Evolutionary conservation across 1,140 invertebrate genomes (phyloP), one percentile per base, ranked within the genome.

Genomic region (Drosophila lacteicornis): DNA sequence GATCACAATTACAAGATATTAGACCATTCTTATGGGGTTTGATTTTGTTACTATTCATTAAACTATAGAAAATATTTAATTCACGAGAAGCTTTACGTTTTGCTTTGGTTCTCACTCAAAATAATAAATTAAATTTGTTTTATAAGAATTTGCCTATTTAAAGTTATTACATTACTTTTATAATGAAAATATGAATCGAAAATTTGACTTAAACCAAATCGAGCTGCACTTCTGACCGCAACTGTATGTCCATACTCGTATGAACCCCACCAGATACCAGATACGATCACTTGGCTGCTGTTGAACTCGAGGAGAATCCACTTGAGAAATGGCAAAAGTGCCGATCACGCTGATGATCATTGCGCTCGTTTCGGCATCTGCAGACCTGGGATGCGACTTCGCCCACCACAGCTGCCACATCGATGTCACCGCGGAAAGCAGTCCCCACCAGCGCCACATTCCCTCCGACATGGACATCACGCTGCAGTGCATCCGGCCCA

Each of bases 261-360:
- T 59, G 38, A 60, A 46, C 67, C 68, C 67, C 43, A 33, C 46
- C 30, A 73, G 46, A 73, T 73, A 33, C 46, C 30, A 73, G 46
- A 73, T 73, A 73, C 68, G 17, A 57, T 56, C 66, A 40, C 51
- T 71, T 58, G 67, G 65, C 45, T 56, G 66, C 69, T 71, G 69
- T 71, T 71, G 66, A 71, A 71, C 46, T 73, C 70, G 0, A 60
- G 51, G 38, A 73, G 70, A 73, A 60, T 51, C 63, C 61, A 88
- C 83, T 80, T 78, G 71, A 88, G 55, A 50, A 50, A 88, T 84
- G 84, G 77, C 61, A 84, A 87, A 87, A 67, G 49, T 87, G 84
- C 84, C 61, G 51, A 87, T 87, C 83, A 88, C 79, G 63, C 59
- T 79, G 46, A 67, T 70, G 65, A 67, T 73, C 67, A 86, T 78